Conservation (phyloP, 2,888 invertebrate genomes). For the Cephalotes varians region DNA sequence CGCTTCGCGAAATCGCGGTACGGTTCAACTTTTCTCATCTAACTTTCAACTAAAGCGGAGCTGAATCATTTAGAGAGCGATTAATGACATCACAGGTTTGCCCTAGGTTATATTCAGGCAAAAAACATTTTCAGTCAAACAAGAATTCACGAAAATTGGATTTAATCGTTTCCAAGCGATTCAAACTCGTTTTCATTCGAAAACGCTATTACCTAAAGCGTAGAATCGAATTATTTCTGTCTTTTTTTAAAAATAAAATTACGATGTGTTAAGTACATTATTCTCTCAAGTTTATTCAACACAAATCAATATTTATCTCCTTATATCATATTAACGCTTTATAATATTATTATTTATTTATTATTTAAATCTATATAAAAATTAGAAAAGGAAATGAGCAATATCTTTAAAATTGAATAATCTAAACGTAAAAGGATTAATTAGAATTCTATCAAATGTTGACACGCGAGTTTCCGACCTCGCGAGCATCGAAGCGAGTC, state of each 20-base stretch:
- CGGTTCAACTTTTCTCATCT: slow-evolving; percentile 14
- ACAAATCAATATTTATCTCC: neutral
- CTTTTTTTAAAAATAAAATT: neutral
- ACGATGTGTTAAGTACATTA: too few relatives aligned
- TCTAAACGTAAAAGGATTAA: slow-evolving; percentile 11
- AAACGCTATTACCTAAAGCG: slow-evolving; percentile 4
- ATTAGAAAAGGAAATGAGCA: neutral
- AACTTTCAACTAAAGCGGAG: neutral
- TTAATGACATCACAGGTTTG: slow-evolving; percentile 22
- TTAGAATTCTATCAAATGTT: slow-evolving; percentile 29
- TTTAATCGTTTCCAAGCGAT: neutral
- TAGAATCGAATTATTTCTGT: neutral
- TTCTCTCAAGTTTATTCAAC: too few relatives aligned
- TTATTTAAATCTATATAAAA: neutral
- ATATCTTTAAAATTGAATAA: neutral
- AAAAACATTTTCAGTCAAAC: slow-evolving; percentile 16
- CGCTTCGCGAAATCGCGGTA: neutral
- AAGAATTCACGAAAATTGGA: slow-evolving; percentile 2
- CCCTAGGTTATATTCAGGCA: neutral
- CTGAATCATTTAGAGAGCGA: neutral
- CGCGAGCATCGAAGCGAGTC: slow-evolving; percentile 4
- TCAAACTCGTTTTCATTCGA: neutral
- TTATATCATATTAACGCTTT: neutral
- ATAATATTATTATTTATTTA: neutral
- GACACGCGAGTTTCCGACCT: slow-evolving; percentile 36